These are phyloP conservation scores for Cydia amplana DNA, from an alignment of 1,140 invertebrate genomes.

Conservation along the genomic window DNA sequence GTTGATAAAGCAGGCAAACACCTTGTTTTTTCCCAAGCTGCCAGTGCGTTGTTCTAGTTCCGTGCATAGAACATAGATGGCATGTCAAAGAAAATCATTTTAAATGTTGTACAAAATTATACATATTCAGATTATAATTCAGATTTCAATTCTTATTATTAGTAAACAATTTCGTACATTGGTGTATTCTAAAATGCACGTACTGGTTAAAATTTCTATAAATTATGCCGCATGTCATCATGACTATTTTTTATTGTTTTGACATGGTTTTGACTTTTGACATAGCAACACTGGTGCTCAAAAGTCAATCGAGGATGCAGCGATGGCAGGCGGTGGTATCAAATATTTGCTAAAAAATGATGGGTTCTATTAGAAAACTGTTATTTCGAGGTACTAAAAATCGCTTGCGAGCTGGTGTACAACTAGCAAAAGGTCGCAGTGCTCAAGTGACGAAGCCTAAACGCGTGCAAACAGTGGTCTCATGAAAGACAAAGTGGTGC, in stretches of 20 bases:
- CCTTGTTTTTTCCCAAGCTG: not conserved
- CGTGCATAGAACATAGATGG: slow-evolving; percentile 43
- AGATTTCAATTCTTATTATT: not conserved
- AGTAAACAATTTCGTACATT: not conserved
- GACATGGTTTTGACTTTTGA: too few relatives aligned
- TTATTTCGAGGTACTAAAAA: slow-evolving; percentile 13
- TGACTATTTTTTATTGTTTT: slow-evolving; percentile 22
- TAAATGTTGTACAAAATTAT: not conserved
- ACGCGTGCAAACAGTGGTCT: slow-evolving; percentile 3
- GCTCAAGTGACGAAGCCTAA: not conserved
- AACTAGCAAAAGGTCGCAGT: slow-evolving; percentile 7
- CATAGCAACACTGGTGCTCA: slow-evolving; percentile 2
- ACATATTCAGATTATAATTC: not conserved
- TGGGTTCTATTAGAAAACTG: slow-evolving; percentile 34
- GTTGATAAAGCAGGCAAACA: slow-evolving; percentile 37
- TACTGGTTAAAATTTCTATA: not conserved
- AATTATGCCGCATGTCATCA: not conserved
- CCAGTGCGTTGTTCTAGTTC: slow-evolving; percentile 37
- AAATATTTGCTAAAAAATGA: slow-evolving; percentile 26
- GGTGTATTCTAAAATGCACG: not conserved
- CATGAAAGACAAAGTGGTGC: slow-evolving; percentile 24
- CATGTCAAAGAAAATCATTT: slow-evolving; percentile 29
- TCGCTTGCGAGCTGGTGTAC: not conserved
- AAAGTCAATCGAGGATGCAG: slow-evolving; percentile 31
- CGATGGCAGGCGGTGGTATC: slow-evolving; percentile 28